A percentile compares a stretch with the other conserved stretches of the same genome.
Evolutionary conservation across 2,113 vertebrate species (phyloP).

Genomic region (Pygoscelis adeliae): DNA sequence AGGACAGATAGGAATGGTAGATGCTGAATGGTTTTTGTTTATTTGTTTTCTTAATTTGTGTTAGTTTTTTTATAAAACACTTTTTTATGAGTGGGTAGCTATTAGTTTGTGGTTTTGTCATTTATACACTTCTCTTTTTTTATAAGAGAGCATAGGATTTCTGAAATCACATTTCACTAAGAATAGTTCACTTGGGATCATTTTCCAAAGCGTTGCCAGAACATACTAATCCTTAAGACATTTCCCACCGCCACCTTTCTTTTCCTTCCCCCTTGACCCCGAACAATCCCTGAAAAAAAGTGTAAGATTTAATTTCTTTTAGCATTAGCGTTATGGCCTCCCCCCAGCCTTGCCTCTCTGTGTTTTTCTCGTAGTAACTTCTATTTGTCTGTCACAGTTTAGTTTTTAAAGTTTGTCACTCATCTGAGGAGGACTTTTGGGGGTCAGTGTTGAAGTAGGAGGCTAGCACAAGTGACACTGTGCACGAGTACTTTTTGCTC

Average conservation of each 20-base stretch:
- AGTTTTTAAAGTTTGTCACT: neutral
- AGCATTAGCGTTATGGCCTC: neutral
- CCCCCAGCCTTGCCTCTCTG: neutral
- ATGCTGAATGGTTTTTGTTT: neutral
- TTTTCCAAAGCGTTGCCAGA: neutral
- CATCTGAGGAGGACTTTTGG: neutral
- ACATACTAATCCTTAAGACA: neutral
- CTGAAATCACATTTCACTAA: neutral
- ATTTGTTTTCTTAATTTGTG: neutral
- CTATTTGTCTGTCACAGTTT: neutral
- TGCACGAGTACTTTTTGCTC: rapidly evolving
- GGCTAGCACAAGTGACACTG: neutral
- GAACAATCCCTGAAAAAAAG: neutral
- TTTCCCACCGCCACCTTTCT: neutral
- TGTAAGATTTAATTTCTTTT: neutral
- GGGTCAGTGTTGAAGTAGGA: neutral
- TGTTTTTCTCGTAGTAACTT: neutral
- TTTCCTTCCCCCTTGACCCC: neutral
- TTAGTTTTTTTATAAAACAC: neutral
- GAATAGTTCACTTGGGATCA: neutral
- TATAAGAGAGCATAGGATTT: neutral
- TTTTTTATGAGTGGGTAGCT: neutral
- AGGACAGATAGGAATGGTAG: neutral
- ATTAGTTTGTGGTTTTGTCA: neutral
- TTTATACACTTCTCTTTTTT: neutral